Percentiles rank a stretch among this genome's conserved stretches.
phyloP scores from a whole-genome alignment of 2,113 vertebrate genomes.

The Cynocephalus volans region DNA sequence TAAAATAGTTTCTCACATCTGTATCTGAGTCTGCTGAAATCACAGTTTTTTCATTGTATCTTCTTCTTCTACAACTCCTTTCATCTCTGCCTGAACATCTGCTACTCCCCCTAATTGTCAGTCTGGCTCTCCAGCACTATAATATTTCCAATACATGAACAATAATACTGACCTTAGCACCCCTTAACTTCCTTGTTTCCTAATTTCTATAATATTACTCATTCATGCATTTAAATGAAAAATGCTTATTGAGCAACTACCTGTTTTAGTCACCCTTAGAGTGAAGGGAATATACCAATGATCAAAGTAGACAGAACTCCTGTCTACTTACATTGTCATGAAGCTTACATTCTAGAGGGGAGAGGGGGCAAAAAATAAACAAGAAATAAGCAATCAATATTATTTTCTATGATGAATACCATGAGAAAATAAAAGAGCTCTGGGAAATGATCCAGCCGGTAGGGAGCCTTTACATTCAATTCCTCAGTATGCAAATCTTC shows the following conservation, averaged over 20 bases:
- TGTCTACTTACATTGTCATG: background rate
- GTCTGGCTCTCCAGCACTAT: accelerated
- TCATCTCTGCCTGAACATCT: accelerated
- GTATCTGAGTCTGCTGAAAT: background rate
- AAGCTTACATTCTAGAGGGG: background rate
- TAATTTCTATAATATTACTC: background rate
- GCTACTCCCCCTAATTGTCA: background rate
- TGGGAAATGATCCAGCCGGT: background rate
- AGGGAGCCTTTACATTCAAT: background rate
- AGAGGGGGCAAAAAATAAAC: accelerated
- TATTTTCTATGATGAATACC: background rate
- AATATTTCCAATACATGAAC: background rate
- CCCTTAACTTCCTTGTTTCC: background rate
- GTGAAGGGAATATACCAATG: background rate
- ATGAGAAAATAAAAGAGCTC: background rate
- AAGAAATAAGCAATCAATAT: background rate
- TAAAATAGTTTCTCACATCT: conserved; percentile 14
- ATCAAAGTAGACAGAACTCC: background rate
- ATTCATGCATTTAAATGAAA: background rate
- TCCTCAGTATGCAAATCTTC: background rate
- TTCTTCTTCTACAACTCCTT: background rate
- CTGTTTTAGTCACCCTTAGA: background rate
- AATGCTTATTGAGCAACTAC: background rate
- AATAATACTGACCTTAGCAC: background rate
- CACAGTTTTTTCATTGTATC: background rate